phyloP scores from a whole-genome alignment of 1,140 invertebrate species.

The Ylistrum balloti region DNA sequence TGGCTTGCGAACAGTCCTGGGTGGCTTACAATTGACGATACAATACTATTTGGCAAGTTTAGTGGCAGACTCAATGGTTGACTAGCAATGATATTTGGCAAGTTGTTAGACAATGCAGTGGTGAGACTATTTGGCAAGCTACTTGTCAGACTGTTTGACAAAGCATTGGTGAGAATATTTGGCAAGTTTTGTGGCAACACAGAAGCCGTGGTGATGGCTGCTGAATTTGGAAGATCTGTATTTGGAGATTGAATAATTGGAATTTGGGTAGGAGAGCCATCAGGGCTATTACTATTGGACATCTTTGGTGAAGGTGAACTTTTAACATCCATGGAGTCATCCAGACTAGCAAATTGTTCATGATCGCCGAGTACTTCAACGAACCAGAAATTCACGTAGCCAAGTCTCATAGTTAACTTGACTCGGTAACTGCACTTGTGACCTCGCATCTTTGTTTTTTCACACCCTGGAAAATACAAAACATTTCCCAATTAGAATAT shows the following conservation, averaged over 20 bases:
- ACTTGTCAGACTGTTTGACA: slow-evolving; percentile 44
- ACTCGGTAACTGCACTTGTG: slow-evolving; percentile 79
- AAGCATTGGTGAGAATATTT: slow-evolving; percentile 36
- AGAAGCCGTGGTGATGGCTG: slow-evolving; percentile 29
- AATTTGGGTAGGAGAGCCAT: slow-evolving; percentile 33
- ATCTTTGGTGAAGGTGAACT: slow-evolving; percentile 47
- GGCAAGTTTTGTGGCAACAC: slow-evolving; percentile 44
- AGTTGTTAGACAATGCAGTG: slow-evolving; percentile 43
- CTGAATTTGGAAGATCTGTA: neutral
- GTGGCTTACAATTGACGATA: slow-evolving; percentile 51
- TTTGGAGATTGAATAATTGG: slow-evolving; percentile 48
- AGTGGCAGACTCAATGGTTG: slow-evolving; percentile 53
- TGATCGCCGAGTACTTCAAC: slow-evolving; percentile 78
- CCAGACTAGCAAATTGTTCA: slow-evolving; percentile 62
- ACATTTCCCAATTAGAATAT: neutral
- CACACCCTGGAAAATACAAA: slow-evolving; percentile 73
- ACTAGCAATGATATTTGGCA: slow-evolving; percentile 63
- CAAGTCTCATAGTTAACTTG: slow-evolving; percentile 78
- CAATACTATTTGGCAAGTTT: slow-evolving; percentile 55
- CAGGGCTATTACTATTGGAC: slow-evolving; percentile 37
- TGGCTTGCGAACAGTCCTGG: slow-evolving; percentile 47
- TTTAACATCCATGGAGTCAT: slow-evolving; percentile 42
- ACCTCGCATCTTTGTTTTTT: slow-evolving; percentile 77
- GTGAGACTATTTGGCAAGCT: slow-evolving; percentile 61
- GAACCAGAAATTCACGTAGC: slow-evolving; percentile 79